Evolutionary conservation across 2,113 vertebrate genomes (phyloP).

Genomic region (Tautogolabrus adspersus): DNA sequence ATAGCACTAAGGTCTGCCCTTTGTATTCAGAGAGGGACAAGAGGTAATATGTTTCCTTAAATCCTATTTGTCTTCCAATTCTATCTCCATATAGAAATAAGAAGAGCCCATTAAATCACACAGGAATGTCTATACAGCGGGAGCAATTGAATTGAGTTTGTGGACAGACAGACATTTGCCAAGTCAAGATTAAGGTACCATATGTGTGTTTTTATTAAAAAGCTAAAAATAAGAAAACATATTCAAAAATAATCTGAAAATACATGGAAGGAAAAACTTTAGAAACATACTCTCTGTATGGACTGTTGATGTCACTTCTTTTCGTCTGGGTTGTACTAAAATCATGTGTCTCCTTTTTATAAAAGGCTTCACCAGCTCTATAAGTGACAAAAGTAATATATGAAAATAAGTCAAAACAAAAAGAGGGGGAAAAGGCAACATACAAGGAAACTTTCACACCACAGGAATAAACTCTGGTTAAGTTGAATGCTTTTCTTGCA

Average conservation of each 20-base stretch:
- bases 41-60: slow-evolving; percentile 81
- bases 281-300: slow-evolving; percentile 23
- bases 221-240: slow-evolving; percentile 26
- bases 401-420: slow-evolving; percentile 9
- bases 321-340: background rate
- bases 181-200: slow-evolving; percentile 31
- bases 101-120: slow-evolving; percentile 77
- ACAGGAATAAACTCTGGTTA: background rate
- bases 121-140: slow-evolving; percentile 52
- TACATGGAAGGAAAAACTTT: slow-evolving; percentile 9
- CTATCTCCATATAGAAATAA: slow-evolving; percentile 76
- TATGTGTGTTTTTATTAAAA: slow-evolving; percentile 43
- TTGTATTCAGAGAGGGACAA: slow-evolving; percentile 83
- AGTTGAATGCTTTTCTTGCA: too few species aligned
- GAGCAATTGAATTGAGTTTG: slow-evolving; percentile 42
- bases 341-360: background rate
- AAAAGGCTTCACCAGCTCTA: background rate
- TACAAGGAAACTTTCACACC: background rate
- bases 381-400: background rate
- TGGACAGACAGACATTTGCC: slow-evolving; percentile 44
- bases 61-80: slow-evolving; percentile 83
- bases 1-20: slow-evolving; percentile 82
- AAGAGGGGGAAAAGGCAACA: background rate
- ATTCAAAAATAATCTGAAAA: background rate
- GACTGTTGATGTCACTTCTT: background rate